These are phyloP conservation scores for Lucinisca nassula DNA, from an alignment of 2,888 invertebrate species.

Conservation along the genomic window DNA sequence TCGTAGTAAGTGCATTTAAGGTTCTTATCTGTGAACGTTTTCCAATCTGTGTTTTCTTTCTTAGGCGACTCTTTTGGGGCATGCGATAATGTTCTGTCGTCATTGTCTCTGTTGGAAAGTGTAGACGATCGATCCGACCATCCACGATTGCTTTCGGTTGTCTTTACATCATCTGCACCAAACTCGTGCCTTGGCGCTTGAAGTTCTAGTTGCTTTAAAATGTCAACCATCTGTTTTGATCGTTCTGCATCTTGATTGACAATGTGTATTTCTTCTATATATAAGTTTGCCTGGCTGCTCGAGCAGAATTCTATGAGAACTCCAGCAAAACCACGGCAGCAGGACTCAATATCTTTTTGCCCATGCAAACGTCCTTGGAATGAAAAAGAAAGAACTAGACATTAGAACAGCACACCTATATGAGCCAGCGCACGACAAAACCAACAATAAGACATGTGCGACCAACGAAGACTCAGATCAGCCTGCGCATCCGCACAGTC, in stretches of 20 bases:
- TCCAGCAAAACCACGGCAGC: neutral
- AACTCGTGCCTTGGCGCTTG: no score
- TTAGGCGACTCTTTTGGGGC: neutral
- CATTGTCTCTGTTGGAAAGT: neutral
- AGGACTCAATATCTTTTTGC: neutral
- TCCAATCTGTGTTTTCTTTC: neutral
- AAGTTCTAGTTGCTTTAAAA: neutral
- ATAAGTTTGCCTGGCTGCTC: neutral
- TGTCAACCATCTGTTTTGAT: neutral
- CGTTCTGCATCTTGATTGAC: slow-evolving; percentile 40
- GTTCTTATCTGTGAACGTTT: neutral
- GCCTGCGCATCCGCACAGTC: neutral
- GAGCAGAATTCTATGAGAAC: neutral
- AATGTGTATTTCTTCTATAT: slow-evolving; percentile 53
- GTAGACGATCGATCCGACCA: neutral
- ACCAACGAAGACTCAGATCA: neutral
- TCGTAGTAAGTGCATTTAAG: neutral
- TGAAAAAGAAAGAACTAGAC: no score
- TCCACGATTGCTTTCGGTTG: neutral
- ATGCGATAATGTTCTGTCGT: neutral
- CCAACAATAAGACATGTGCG: neutral
- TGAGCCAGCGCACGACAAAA: no score
- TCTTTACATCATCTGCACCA: no score
- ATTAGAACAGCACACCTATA: no score
- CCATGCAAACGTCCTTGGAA: neutral